These are phyloP conservation scores for Volucella zonaria DNA, from an alignment of 2,888 invertebrate species.

Conservation along the genomic window DNA sequence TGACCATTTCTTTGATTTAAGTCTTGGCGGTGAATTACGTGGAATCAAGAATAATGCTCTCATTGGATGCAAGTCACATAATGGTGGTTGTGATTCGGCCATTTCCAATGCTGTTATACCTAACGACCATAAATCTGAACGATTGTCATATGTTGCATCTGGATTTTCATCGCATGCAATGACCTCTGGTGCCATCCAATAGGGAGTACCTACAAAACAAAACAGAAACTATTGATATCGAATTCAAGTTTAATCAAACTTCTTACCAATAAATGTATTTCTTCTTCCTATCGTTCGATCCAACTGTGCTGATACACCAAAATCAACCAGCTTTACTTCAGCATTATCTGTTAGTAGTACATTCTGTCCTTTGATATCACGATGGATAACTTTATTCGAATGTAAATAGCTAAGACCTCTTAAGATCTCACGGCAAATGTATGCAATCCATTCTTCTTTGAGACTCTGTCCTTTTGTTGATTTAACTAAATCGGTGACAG, in stretches of 20 bases:
- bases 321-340: conserved; percentile 99
- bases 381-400: conserved; percentile 99
- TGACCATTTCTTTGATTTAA: conserved; percentile 99
- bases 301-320: conserved; percentile 99
- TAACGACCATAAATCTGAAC: conserved; percentile 94
- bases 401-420: conserved; percentile 98
- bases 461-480: conserved; percentile 98
- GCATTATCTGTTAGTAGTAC: conserved; percentile 99
- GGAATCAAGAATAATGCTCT: conserved; percentile 99
- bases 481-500: conserved; percentile 99
- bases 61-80: conserved; percentile 99
- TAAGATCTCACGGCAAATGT: conserved; percentile 97
- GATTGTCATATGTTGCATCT: conserved; percentile 99
- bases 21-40: conserved; percentile 97
- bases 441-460: conserved; percentile 99
- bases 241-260: background rate
- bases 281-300: conserved; percentile 99
- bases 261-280: conserved; percentile 94
- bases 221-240: conserved; percentile 5
- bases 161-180: conserved; percentile 99
- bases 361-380: conserved; percentile 99
- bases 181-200: conserved; percentile 99
- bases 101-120: conserved; percentile 99
- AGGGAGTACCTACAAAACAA: conserved; percentile 89
- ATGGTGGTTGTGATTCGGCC: conserved; percentile 99